A percentile compares a stretch with the other conserved stretches of the same genome.
Evolutionary conservation across 2,888 invertebrate species (phyloP).

Genomic region (Papilio demoleus): DNA sequence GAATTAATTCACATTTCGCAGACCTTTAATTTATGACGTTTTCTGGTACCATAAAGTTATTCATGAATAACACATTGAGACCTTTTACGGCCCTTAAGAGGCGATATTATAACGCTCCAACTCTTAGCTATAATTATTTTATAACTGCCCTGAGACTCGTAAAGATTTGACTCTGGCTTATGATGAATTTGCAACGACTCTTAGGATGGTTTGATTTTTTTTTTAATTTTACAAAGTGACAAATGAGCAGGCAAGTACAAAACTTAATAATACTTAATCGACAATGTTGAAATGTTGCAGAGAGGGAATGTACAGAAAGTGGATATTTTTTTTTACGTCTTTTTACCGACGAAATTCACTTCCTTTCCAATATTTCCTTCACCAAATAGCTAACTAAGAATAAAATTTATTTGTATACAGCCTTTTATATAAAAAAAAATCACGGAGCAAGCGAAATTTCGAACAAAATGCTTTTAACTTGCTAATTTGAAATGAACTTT

Average conservation of each 20-base stretch:
- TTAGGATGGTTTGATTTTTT: not conserved
- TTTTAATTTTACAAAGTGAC: not conserved
- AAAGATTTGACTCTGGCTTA: not conserved
- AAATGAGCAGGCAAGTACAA: too few relatives aligned
- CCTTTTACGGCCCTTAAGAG: constrained; percentile 14
- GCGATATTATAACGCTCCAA: not conserved
- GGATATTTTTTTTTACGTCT: too few relatives aligned
- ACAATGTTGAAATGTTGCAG: too few relatives aligned
- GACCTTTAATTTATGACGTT: not conserved
- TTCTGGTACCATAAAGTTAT: not conserved
- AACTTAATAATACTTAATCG: too few relatives aligned
- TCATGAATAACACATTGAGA: constrained; percentile 10
- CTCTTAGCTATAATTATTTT: constrained; percentile 13
- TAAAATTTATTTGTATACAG: too few relatives aligned
- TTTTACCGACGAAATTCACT: too few relatives aligned
- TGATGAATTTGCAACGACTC: not conserved
- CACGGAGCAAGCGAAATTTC: too few relatives aligned
- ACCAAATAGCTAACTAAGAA: too few relatives aligned
- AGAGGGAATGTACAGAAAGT: too few relatives aligned
- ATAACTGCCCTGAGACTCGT: constrained; percentile 10
- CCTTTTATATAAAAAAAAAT: too few relatives aligned
- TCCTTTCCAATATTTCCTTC: too few relatives aligned
- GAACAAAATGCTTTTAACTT: not conserved
- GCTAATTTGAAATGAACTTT: not conserved
- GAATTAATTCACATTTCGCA: too few relatives aligned